Evolutionary conservation across 2,113 vertebrate genomes (phyloP).

Genomic region (Syngnathus floridae): DNA sequence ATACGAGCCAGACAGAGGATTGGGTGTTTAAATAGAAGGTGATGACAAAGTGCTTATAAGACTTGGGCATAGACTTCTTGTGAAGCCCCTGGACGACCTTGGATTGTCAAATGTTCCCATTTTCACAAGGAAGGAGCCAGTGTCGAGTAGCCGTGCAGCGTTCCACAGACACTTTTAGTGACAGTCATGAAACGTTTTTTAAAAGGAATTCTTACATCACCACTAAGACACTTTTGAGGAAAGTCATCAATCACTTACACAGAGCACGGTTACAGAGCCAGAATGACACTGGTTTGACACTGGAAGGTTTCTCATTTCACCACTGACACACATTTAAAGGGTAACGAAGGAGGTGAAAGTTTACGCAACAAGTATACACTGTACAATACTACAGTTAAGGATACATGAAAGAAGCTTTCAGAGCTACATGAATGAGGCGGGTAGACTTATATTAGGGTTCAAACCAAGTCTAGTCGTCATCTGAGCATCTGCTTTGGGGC

Average conservation of each 20-base stretch:
- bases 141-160: conserved; percentile 42
- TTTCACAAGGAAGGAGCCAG: conserved; percentile 55
- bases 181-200: conserved; percentile 30
- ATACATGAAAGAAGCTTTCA: conserved; percentile 4
- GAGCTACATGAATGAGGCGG: conserved; percentile 18
- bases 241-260: conserved; percentile 25
- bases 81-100: conserved; percentile 59
- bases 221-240: conserved; percentile 13
- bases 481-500: conserved; percentile 51
- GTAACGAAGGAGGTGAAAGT: neutral
- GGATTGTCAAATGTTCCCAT: conserved; percentile 60
- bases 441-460: neutral
- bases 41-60: conserved; percentile 74
- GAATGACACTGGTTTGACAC: neutral
- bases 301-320: conserved; percentile 1
- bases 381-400: neutral
- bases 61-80: conserved; percentile 48
- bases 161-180: conserved; percentile 49
- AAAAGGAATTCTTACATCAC: conserved; percentile 35
- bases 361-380: neutral
- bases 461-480: conserved; percentile 36
- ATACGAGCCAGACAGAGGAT: conserved; percentile 52
- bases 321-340: neutral
- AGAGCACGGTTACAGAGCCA: neutral
- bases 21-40: conserved; percentile 67